Evolutionary conservation across 2,113 vertebrate genomes (phyloP).

Genomic region (Thermophis baileyi): DNA sequence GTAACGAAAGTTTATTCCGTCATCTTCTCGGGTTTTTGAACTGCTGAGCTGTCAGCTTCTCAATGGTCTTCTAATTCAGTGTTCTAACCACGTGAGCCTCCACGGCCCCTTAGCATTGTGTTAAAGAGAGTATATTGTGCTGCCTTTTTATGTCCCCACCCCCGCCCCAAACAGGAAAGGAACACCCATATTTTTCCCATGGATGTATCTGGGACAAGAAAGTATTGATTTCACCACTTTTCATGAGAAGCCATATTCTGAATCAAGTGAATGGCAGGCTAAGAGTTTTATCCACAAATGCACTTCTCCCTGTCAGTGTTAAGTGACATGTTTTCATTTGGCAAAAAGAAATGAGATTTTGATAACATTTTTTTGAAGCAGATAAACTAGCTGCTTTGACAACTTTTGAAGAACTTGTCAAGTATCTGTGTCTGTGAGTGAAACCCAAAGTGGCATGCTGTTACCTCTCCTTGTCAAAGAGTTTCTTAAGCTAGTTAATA

Average conservation of each 20-base stretch:
- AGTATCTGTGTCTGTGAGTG: conserved; percentile 35
- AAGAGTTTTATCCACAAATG: conserved; percentile 19
- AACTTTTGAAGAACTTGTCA: conserved; percentile 45
- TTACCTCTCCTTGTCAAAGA: not conserved
- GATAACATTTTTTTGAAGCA: conserved; percentile 61
- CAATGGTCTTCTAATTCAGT: not conserved
- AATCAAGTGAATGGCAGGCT: conserved; percentile 47
- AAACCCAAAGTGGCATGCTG: not conserved
- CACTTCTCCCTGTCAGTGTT: conserved; percentile 54
- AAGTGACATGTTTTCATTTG: conserved; percentile 62
- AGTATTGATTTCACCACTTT: not conserved
- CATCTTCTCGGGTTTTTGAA: not conserved
- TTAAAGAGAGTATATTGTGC: not conserved
- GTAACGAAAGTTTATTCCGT: not conserved
- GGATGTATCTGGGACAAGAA: not conserved
- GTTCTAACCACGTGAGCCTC: not conserved
- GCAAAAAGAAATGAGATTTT: conserved; percentile 62
- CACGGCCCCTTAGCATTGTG: not conserved
- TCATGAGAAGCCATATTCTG: accelerated
- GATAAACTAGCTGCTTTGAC: conserved; percentile 58
- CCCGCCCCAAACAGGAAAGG: not conserved
- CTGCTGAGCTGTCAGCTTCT: not conserved
- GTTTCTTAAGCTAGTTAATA: not conserved
- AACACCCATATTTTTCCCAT: not conserved
- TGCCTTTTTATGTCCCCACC: not conserved